Evolutionary conservation across 2,888 invertebrate species (phyloP).

Genomic region (Eumerus sabulonum): DNA sequence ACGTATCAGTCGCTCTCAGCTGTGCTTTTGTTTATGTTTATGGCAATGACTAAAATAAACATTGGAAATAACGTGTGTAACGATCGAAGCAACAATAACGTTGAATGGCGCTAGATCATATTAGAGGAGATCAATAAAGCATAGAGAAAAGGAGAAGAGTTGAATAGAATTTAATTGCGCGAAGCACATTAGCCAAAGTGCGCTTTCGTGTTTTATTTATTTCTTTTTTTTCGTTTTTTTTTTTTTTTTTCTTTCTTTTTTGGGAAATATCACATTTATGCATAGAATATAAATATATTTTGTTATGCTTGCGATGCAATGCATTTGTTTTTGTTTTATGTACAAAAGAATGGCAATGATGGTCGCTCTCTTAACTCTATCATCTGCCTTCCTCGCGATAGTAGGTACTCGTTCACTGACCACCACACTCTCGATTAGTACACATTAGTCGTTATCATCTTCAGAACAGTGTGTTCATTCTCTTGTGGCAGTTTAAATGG

Average conservation of each 20-base stretch:
- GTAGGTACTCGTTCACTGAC: too few species aligned
- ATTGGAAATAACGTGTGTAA: not conserved
- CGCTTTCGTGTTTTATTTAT: slow-evolving; percentile 34
- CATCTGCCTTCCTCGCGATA: slow-evolving; percentile 10
- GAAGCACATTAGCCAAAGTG: slow-evolving; percentile 63
- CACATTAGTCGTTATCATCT: not conserved
- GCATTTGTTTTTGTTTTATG: slow-evolving; percentile 55
- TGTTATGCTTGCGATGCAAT: slow-evolving; percentile 58
- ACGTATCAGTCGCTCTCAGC: not conserved
- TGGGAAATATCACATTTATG: slow-evolving; percentile 66
- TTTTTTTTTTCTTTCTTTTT: slow-evolving; percentile 31
- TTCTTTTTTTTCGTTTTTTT: slow-evolving; percentile 30
- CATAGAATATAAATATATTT: slow-evolving; percentile 48
- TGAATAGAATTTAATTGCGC: slow-evolving; percentile 37
- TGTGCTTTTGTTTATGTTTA: slow-evolving; percentile 13
- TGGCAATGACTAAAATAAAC: slow-evolving; percentile 10
- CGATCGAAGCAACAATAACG: slow-evolving; percentile 32
- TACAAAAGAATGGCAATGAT: slow-evolving; percentile 68
- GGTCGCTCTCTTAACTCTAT: slow-evolving; percentile 53
- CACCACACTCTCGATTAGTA: too few species aligned
- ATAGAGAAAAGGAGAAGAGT: slow-evolving; percentile 30
- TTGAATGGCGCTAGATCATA: slow-evolving; percentile 21
- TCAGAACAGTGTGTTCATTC: slow-evolving; percentile 51
- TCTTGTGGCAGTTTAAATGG: slow-evolving; percentile 64
- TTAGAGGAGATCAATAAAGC: slow-evolving; percentile 7